Conservation (phyloP, 1,140 invertebrate species). For the Drosophila ficusphila region DNA sequence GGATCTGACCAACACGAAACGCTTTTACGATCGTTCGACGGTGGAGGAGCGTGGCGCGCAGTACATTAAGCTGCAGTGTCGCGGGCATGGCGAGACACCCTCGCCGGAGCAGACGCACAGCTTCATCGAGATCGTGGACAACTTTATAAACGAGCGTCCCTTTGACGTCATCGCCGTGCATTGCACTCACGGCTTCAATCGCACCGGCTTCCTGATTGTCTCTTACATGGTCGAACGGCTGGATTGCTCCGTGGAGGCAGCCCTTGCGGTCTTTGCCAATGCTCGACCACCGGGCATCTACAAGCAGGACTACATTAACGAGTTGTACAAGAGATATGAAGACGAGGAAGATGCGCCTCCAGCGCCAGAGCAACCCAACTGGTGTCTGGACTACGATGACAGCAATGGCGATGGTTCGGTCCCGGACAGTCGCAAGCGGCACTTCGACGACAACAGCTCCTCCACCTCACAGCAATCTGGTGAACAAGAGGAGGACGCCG, state of each 20-base stretch:
- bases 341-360: constrained; percentile 89
- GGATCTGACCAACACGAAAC: constrained; percentile 96
- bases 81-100: constrained; percentile 93
- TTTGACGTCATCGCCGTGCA: constrained; percentile 95
- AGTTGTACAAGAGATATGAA: constrained; percentile 91
- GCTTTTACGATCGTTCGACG: constrained; percentile 94
- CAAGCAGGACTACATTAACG: constrained; percentile 90
- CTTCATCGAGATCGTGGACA: constrained; percentile 92
- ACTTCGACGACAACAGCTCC: constrained; percentile 42
- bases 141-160: constrained; percentile 92
- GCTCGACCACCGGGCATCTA: constrained; percentile 91
- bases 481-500: constrained; percentile 13
- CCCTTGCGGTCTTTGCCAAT: constrained; percentile 90
- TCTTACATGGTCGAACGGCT: constrained; percentile 94
- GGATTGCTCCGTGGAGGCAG: constrained; percentile 91
- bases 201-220: constrained; percentile 97
- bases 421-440: constrained; percentile 32
- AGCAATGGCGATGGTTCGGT: constrained; percentile 56
- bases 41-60: constrained; percentile 90
- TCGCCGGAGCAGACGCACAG: constrained; percentile 90
- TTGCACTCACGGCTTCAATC: constrained; percentile 99
- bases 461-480: constrained; percentile 57
- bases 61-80: constrained; percentile 94
- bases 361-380: constrained; percentile 92
- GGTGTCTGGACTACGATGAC: constrained; percentile 87